Evolutionary conservation across 2,888 invertebrate genomes (phyloP), one percentile per base, ranked within the genome.

Genomic region (Rapana venosa): DNA sequence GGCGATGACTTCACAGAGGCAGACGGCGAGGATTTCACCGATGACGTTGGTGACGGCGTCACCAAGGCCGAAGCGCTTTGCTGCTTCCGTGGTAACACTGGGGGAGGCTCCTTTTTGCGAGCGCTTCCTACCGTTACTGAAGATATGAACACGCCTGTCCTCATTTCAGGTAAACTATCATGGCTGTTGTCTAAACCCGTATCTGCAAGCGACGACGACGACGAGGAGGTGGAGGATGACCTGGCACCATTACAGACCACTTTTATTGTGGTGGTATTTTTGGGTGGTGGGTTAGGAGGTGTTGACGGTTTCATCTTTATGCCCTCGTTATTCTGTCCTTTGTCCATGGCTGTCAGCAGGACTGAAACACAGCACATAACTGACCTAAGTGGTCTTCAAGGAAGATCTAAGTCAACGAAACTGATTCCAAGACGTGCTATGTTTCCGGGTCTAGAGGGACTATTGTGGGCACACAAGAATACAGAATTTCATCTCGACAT

Each of bases 51-150:
- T 26, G 36, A 47, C 5, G 81, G 81, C 36, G 22, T 47, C 81
- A 83, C 36, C 22, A 47, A 47, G 36, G 30, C 15, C 35, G 74
- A 61, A 11, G 0, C 8, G 36, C 30, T 32, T 5, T 74, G 70
- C 15, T 74, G 74, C 20, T 87, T 74, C 66, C 87, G 87, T n/a
- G 87, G 87, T 5, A 74, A 66, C 47, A 87, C 74, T 1, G 87
- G 74, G 6, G 87, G 87, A 15, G 70, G 87, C 17, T 26, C 74
- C 47, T 87, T 87, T 74, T 47, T 87, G 20, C 61, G 35, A 26
- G 87, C 26, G 6, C 74, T 47, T 2, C 36, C 61, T 13, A 70
- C 74, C 17, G 47, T 74, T 35, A 74, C 74, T 87, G 87, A 74
- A 35, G 86, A 61, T 32, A 32, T 66, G 61, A 58, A 66, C 17